Evolutionary conservation across 2,113 vertebrate genomes (phyloP).

Genomic region (Siniperca chuatsi): DNA sequence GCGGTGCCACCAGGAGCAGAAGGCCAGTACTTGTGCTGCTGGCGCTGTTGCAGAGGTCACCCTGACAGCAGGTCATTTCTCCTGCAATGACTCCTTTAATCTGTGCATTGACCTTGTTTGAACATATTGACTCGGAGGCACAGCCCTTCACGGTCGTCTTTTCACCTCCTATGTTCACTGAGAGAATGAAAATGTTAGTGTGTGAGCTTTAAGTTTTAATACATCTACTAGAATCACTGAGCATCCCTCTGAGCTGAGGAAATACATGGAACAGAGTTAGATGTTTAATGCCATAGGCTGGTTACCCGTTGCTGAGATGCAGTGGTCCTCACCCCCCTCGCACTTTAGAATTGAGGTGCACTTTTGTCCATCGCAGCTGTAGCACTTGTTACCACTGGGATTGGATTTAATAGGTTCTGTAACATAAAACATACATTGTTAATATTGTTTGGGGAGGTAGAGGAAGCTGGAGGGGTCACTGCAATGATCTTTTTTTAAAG

Average conservation of each 20-base stretch:
- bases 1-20: conserved; percentile 38
- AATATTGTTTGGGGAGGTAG: too few relatives aligned
- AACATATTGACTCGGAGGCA: conserved; percentile 49
- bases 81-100: accelerated
- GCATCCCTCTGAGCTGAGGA: neutral
- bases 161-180: accelerated
- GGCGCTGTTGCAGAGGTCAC: conserved; percentile 70
- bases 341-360: conserved; percentile 59
- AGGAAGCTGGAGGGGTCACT: too few relatives aligned
- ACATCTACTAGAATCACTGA: neutral
- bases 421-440: neutral
- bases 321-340: conserved; percentile 60
- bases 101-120: neutral
- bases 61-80: conserved; percentile 50
- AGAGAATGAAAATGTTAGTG: conserved; percentile 1
- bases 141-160: conserved; percentile 60
- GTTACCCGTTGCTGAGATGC: conserved; percentile 60
- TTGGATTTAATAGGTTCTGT: conserved; percentile 5
- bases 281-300: neutral
- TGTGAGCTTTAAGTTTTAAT: neutral
- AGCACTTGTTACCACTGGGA: conserved; percentile 75
- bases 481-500: too few relatives aligned
- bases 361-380: neutral
- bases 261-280: neutral
- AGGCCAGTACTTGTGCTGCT: conserved; percentile 21